Evolutionary conservation across 2,797 vertebrate species (phyloP).

Genomic region (Hylomyscus alleni): DNA sequence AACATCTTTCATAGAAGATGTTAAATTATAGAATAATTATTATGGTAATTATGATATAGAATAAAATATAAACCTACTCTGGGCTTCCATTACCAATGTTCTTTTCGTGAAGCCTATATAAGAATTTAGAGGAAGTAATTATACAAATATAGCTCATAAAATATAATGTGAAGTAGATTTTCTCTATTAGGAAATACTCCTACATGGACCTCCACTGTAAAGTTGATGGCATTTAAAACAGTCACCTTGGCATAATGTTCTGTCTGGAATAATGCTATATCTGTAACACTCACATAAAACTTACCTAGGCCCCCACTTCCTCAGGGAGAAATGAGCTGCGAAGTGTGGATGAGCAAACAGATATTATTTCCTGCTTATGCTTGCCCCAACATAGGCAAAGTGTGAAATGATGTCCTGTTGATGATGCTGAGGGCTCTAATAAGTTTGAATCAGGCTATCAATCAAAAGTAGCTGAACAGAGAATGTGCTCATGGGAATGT

Average conservation of each 20-base stretch:
- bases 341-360: not conserved
- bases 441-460: not conserved
- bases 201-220: not conserved
- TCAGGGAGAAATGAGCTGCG: not conserved
- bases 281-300: not conserved
- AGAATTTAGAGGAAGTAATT: not conserved
- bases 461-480: not conserved
- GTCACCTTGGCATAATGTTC: not conserved
- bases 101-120: not conserved
- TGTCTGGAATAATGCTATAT: not conserved
- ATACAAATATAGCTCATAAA: slow-evolving; percentile 10
- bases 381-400: not conserved
- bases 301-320: not conserved
- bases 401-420: not conserved
- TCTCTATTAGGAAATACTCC: not conserved
- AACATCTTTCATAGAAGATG: not conserved
- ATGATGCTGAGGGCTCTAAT: not conserved
- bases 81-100: not conserved
- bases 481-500: not conserved
- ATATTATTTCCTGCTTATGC: not conserved
- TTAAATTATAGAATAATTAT: no score
- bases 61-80: slow-evolving; percentile 21
- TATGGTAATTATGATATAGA: not conserved
- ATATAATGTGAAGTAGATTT: slow-evolving; percentile 24
- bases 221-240: slow-evolving; percentile 23